A percentile compares a stretch with the other conserved stretches of the same genome.
phyloP scores from a whole-genome alignment of 2,113 vertebrate species.

The Brienomyrus brachyistius region DNA sequence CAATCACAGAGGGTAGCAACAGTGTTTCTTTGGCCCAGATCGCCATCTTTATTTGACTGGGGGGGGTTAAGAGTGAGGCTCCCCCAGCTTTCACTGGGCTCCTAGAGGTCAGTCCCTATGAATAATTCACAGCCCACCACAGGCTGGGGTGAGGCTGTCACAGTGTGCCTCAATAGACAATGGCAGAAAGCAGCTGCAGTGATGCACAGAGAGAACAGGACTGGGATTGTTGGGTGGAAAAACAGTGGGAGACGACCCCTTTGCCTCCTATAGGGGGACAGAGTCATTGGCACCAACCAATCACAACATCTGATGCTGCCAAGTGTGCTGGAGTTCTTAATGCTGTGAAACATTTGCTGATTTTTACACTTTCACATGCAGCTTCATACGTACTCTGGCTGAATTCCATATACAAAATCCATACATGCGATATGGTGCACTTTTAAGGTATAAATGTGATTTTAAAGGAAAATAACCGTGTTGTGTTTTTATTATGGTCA shows the following conservation, averaged over 20 bases:
- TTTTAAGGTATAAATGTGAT: neutral
- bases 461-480: neutral
- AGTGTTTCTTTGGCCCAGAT: neutral
- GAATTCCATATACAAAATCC: neutral
- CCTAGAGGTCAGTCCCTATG: slow-evolving; percentile 13
- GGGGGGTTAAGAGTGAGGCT: neutral
- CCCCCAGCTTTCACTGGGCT: neutral
- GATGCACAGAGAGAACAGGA: slow-evolving; percentile 22
- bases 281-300: neutral
- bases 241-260: slow-evolving; percentile 5
- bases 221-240: slow-evolving; percentile 22
- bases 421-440: neutral
- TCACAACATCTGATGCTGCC: neutral
- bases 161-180: slow-evolving; percentile 28
- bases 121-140: slow-evolving; percentile 33
- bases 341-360: neutral
- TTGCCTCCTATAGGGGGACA: neutral
- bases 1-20: neutral
- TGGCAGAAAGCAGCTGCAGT: slow-evolving; percentile 14
- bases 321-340: neutral
- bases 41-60: neutral
- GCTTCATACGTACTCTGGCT: neutral
- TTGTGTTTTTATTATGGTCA: neutral
- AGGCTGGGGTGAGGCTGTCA: neutral
- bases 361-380: neutral